A percentile compares a stretch with the other conserved stretches of the same genome.
These are phyloP conservation scores for Abramis brama DNA, from an alignment of 2,113 vertebrate species.

Conservation along the genomic window DNA sequence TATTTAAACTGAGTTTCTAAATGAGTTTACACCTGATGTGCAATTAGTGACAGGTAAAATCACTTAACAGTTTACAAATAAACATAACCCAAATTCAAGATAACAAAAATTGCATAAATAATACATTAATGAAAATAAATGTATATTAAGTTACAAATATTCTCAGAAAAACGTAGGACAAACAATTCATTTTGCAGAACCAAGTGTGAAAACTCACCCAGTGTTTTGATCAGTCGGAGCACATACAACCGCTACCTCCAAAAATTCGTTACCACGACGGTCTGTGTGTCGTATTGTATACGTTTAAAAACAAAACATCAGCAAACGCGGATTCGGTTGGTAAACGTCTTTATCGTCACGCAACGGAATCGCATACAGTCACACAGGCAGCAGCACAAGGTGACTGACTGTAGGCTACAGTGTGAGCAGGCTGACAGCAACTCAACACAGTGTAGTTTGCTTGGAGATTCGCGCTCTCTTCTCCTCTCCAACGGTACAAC, in stretches of 20 bases:
- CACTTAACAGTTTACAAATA: background rate
- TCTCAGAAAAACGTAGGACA: background rate
- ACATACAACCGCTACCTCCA: constrained; percentile 30
- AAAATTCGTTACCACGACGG: background rate
- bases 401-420: constrained; percentile 53
- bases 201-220: constrained; percentile 52
- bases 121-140: background rate
- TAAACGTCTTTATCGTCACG: constrained; percentile 40
- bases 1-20: background rate
- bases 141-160: background rate
- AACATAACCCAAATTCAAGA: background rate
- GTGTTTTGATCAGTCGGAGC: constrained; percentile 14
- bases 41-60: constrained; percentile 13
- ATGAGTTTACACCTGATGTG: background rate
- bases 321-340: constrained; percentile 5
- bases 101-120: background rate
- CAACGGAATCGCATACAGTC: constrained; percentile 53
- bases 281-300: background rate
- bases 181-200: background rate
- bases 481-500: constrained; percentile 34
- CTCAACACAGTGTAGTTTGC: constrained; percentile 19
- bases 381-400: constrained; percentile 46
- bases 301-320: constrained; percentile 23
- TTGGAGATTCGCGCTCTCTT: constrained; percentile 46
- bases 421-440: background rate